These are phyloP conservation scores for Accipiter virgatus DNA, from an alignment of 2,113 vertebrate species.

Conservation along the genomic window DNA sequence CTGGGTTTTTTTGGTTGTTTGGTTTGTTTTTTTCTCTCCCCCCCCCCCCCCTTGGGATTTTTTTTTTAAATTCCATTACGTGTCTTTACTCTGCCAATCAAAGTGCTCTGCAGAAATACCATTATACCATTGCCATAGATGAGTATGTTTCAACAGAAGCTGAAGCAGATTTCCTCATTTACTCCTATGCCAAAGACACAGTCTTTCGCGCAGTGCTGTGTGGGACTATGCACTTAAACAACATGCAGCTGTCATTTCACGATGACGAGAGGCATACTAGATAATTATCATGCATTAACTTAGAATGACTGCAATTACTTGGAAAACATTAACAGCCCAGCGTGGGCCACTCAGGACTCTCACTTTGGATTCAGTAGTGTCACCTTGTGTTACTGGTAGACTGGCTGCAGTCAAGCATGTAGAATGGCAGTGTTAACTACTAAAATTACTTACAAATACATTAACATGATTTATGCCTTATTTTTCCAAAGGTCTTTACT, in stretches of 20 bases:
- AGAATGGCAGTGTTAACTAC: background rate
- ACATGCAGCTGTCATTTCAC: background rate
- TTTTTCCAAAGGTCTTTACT: background rate
- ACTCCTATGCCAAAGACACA: background rate
- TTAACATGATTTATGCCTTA: background rate
- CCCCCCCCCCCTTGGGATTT: no score
- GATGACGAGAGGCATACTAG: background rate
- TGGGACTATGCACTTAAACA: background rate
- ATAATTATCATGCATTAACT: constrained; percentile 4
- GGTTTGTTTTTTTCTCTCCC: no score
- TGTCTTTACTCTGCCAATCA: background rate
- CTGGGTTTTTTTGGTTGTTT: background rate
- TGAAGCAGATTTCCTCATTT: background rate
- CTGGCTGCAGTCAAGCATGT: constrained; percentile 44
- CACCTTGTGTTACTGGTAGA: background rate
- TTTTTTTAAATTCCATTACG: background rate
- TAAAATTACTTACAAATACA: background rate
- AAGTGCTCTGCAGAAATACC: background rate
- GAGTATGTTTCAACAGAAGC: background rate
- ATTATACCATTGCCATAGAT: background rate
- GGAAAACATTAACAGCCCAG: constrained; percentile 12
- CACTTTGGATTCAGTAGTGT: background rate
- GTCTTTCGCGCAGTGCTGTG: background rate
- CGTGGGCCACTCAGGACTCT: background rate
- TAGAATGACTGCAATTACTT: constrained; percentile 19